Evolutionary conservation across 1,140 invertebrate genomes (phyloP), one percentile per base, ranked within the genome.

Genomic region (Drosophila subobscura): DNA sequence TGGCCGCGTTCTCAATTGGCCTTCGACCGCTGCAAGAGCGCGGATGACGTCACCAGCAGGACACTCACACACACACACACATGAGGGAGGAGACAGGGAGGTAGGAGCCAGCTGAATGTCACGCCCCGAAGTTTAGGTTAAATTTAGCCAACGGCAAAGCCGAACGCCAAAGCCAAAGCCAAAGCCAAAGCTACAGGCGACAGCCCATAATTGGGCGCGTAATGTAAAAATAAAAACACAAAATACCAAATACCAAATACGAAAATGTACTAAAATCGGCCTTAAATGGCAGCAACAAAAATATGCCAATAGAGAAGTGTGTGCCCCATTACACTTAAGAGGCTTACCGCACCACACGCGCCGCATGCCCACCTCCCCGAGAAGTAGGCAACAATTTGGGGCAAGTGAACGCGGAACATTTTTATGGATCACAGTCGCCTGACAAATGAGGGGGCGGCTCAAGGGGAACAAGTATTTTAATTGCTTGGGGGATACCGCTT

Each of bases 301-400:
- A 51, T 59, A 37, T 63, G 60, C 47, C 72, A 53, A 40, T 37
- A 51, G 61, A 51, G 61, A 50, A 59, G 41, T 25, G 42, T 59
- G 12, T 12, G 50, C 41, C 50, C 42, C 56, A 47, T 33, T 56
- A 64, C 63, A 68, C 56, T 68, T 68, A 68, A 68, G 65, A 68
- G 65, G 63, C 65, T 68, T 68, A 68, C 63, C 50, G 51, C 63
- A 68, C 44, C 65, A 52, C 65, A 68, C 50, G 65, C 65, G 65
- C 64, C 33, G 41, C 65, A 64, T 55, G 44, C 23, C 22, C 10
- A 49, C 37, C 58, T 22, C 58, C 25, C 72, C 51, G 5, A 16
- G 77, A 77, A 71, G 74, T 59, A 77, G 74, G 74, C 74, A 77
- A 77, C 54, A 40, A 29, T 64, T 65, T 71, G 57, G 71, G 71